These are phyloP conservation scores for Pseudorhiza aurosa DNA, from an alignment of 30 jellyfish, hydroid and myxozoan genomes.

Conservation along the genomic window DNA sequence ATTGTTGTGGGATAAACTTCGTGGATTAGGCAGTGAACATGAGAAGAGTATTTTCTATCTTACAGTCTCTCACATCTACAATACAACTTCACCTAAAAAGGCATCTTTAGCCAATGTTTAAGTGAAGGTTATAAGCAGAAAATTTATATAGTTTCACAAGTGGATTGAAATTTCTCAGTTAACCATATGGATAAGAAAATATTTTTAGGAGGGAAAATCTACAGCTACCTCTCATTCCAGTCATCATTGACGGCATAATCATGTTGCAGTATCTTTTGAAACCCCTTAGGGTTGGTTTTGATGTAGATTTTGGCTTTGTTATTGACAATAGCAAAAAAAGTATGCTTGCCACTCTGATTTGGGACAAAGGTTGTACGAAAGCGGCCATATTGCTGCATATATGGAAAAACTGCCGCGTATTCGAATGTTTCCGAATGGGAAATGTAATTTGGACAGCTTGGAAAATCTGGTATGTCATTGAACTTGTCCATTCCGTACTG, in stretches of 20 bases:
- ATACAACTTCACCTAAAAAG: too few species aligned
- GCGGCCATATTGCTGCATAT: conserved; percentile 12
- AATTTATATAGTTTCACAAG: too few species aligned
- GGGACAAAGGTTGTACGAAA: conserved; percentile 22
- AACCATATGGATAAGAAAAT: too few species aligned
- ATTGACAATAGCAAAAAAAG: conserved; percentile 17
- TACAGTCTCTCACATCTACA: too few species aligned
- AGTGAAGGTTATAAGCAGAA: too few species aligned
- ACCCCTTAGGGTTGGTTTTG: conserved; percentile 22
- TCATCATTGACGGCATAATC: background rate
- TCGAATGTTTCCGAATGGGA: conserved; percentile 1
- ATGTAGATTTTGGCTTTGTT: background rate
- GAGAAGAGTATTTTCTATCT: too few species aligned
- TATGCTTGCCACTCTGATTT: conserved; percentile 24
- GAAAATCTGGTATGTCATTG: conserved; percentile 17
- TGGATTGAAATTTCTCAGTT: too few species aligned
- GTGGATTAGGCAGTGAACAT: too few species aligned
- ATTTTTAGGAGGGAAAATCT: too few species aligned
- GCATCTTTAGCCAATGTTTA: too few species aligned
- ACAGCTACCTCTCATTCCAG: conserved; percentile 11
- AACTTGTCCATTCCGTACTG: background rate
- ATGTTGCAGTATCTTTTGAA: background rate
- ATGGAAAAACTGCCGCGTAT: background rate
- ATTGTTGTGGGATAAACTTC: too few species aligned
- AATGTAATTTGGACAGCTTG: conserved; percentile 19